A percentile compares a stretch with the other conserved stretches of the same genome.
Conservation (phyloP, 2,113 vertebrate genomes). For the Megaceryle maxima region DNA sequence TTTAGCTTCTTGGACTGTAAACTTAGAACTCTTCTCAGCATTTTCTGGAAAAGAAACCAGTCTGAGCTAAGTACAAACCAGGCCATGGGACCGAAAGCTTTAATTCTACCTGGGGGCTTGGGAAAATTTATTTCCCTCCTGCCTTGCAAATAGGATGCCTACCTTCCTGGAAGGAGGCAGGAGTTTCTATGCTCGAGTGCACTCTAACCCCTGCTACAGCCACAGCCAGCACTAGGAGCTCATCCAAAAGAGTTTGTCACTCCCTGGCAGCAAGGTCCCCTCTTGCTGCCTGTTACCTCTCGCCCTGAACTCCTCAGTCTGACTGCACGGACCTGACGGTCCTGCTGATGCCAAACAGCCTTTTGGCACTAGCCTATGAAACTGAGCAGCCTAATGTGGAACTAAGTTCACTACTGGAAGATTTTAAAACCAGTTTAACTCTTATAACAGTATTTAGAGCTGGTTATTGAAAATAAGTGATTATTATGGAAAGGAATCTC, state of each 20-base stretch:
- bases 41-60: background rate
- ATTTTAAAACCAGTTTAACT: background rate
- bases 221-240: background rate
- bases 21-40: background rate
- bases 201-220: fast-evolving
- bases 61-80: background rate
- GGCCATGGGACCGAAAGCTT: background rate
- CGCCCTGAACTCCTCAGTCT: background rate
- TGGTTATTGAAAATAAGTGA: background rate
- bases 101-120: background rate
- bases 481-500: background rate
- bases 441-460: background rate
- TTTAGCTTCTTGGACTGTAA: conserved; percentile 7
- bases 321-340: background rate
- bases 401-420: background rate
- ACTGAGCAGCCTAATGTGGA: background rate
- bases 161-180: background rate
- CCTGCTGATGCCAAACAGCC: background rate
- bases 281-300: background rate
- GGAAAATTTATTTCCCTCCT: background rate
- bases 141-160: background rate
- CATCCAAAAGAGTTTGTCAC: background rate
- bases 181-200: background rate
- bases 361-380: background rate
- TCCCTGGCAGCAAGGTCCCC: background rate